These are phyloP conservation scores for Styela plicata DNA, from an alignment of 23 tunicate species.

Conservation along the genomic window DNA sequence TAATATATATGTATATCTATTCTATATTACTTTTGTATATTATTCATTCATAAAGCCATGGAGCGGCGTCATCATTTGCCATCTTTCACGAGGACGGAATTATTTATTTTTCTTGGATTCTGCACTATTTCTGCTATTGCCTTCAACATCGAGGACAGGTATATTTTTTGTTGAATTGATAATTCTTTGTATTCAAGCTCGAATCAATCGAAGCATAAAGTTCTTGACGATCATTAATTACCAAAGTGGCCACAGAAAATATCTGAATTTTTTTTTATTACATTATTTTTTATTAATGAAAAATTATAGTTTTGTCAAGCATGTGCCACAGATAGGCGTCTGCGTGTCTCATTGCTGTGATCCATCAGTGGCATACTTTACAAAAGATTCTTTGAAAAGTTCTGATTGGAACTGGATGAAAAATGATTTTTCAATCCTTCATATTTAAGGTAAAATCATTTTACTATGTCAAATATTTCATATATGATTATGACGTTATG, in stretches of 20 bases:
- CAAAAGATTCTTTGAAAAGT: no score
- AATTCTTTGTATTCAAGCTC: background rate
- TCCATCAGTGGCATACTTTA: no score
- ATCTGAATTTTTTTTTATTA: background rate
- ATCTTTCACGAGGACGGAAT: background rate
- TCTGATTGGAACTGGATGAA: no score
- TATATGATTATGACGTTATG: no score
- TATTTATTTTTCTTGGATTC: constrained; percentile 10
- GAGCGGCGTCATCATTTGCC: background rate
- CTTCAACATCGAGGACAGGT: constrained; percentile 10
- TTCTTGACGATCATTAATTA: no score
- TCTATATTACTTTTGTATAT: background rate
- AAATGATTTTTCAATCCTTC: background rate
- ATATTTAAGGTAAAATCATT: background rate
- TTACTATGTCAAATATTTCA: no score
- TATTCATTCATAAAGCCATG: background rate
- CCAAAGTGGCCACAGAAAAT: background rate
- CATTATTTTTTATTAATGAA: no score
- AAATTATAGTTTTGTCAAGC: no score
- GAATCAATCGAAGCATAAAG: no score
- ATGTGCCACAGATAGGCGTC: no score
- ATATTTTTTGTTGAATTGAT: background rate
- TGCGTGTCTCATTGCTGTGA: no score
- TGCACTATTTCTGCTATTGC: background rate
- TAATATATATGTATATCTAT: no score